Evolutionary conservation across 2,113 vertebrate genomes (phyloP).

Genomic region (Anser cygnoides): DNA sequence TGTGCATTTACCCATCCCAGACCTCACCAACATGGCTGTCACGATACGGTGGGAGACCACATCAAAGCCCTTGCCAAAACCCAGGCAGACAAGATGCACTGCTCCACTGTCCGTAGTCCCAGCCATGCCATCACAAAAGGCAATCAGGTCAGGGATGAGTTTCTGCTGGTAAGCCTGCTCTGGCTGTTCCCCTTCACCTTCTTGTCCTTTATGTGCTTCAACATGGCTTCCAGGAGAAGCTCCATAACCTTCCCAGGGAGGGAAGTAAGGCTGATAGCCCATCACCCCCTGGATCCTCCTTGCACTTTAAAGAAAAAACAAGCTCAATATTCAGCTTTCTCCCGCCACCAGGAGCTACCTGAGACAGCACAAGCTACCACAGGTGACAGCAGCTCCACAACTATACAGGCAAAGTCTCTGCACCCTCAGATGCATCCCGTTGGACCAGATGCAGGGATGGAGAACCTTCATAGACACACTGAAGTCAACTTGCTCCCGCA

Average conservation of each 20-base stretch:
- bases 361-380: not conserved
- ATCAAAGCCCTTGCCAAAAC: not conserved
- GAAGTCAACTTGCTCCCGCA: not conserved
- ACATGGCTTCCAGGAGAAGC: not conserved
- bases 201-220: not conserved
- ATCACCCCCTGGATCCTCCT: not conserved
- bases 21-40: not conserved
- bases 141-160: rapidly evolving
- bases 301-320: too few relatives aligned
- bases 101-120: too few relatives aligned
- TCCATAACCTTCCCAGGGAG: not conserved
- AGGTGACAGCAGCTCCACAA: not conserved
- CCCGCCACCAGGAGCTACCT: not conserved
- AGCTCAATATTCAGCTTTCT: not conserved
- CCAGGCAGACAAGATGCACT: not conserved
- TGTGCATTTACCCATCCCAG: not conserved
- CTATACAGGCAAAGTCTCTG: not conserved
- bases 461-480: rapidly evolving
- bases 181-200: not conserved
- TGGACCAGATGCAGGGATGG: not conserved
- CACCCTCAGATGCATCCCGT: not conserved
- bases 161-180: not conserved
- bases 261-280: not conserved
- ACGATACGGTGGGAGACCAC: not conserved
- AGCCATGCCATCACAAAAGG: not conserved